These are phyloP conservation scores for Pemphigus obesinymphae DNA, from an alignment of 1,140 invertebrate species.

Conservation along the genomic window DNA sequence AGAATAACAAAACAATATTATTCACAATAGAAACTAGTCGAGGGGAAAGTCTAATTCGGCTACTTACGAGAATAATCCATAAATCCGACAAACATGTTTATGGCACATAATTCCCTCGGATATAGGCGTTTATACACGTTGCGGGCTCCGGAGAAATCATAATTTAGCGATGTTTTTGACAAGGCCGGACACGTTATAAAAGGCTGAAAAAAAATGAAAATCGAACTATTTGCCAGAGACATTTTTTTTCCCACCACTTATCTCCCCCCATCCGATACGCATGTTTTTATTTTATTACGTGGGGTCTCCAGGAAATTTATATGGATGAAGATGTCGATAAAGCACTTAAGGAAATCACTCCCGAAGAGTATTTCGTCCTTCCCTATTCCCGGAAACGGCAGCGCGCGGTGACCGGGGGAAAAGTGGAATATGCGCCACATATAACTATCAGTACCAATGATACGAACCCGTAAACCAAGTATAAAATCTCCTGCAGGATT, in stretches of 20 bases:
- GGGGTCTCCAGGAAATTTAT: conserved; percentile 31
- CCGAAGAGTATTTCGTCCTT: background rate
- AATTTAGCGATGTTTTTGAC: conserved; percentile 40
- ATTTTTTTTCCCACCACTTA: background rate
- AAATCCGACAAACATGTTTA: conserved; percentile 29
- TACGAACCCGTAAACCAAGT: conserved; percentile 13
- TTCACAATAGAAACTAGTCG: conserved; percentile 9
- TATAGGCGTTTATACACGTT: conserved; percentile 32
- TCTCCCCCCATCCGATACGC: background rate
- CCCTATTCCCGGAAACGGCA: background rate
- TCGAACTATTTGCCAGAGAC: conserved; percentile 13
- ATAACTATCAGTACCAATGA: conserved; percentile 13
- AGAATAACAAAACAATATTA: conserved; percentile 26
- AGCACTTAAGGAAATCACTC: conserved; percentile 42
- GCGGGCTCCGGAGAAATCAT: background rate
- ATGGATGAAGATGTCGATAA: conserved; percentile 41
- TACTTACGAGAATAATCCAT: conserved; percentile 17
- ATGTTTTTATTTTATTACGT: conserved; percentile 40
- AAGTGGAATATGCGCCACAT: background rate
- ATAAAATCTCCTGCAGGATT: background rate
- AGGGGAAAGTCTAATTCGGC: conserved; percentile 27
- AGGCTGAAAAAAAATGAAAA: conserved; percentile 13
- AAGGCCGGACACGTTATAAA: conserved; percentile 37
- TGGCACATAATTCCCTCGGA: background rate
- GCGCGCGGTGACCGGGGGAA: background rate